Base-by-base conservation (phyloP, 1,140 invertebrate species). In the Homalodisca vitripennis region DNA sequence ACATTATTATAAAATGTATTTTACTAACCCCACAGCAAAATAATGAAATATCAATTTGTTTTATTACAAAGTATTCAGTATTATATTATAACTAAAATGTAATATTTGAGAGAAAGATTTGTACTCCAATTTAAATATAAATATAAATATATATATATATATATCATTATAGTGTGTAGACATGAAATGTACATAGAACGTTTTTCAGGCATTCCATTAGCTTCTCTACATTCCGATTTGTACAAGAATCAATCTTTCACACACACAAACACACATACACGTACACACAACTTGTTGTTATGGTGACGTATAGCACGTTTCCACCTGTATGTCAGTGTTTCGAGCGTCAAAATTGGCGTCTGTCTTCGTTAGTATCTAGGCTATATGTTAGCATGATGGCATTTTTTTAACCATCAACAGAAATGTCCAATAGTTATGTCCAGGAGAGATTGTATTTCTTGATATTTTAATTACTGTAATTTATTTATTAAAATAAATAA, bases 401-500 rank as follows among this genome's bases (percentile, higher is more conserved):
- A 70, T 72, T 72, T 72, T n/a, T 66, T 70, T 72, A 67, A 72
- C 48, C 60, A 31, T 41, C 62, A 70, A 73, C 68, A 55, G 69
- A 69, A 67, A 73, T 70, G 69, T 70, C 72, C 72, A 73, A 47
- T 73, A 73, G 69, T 70, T 71, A 63, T 71, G 72, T 71, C 69
- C 70, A 71, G 60, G 67, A 65, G 70, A 73, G 70, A 73, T 65
- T 71, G 66, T 70, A 71, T 68, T 66, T 70, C 60, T 71, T 70
- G 68, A 73, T 73, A 73, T 73, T 73, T 73, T 73, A 73, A 73
- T 73, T 73, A 73, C 72, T 73, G 72, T 73, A 73, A 73, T 73
- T 73, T 73, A 73, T 73, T 73, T 73, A 73, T 73, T 73, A 73
- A 73, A 73, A 69, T 71, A 71, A 73, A 71, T 66, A 26, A 66